A percentile compares a stretch with the other conserved stretches of the same genome.
Evolutionary conservation across 2,113 vertebrate genomes (phyloP).

Genomic region (Astur gentilis): DNA sequence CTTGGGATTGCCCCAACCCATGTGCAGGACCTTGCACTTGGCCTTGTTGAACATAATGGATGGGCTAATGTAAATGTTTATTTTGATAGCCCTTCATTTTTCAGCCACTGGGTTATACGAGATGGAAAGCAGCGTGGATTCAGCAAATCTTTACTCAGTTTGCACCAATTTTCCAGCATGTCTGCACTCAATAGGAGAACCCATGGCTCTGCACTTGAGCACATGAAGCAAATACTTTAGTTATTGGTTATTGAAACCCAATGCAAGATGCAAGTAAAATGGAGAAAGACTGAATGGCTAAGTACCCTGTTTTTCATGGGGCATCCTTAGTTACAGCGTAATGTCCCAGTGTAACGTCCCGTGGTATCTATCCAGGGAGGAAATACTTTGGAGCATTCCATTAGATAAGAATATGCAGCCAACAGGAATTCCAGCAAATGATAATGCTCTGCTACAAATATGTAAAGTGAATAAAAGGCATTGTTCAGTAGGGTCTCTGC

Average conservation of each 20-base stretch:
- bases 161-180: not conserved
- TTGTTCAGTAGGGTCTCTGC: not conserved
- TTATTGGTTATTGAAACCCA: not conserved
- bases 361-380: conserved; percentile 1
- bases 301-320: not conserved
- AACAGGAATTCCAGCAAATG: conserved; percentile 1
- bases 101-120: not conserved
- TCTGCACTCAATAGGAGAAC: not conserved
- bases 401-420: conserved; percentile 42
- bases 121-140: not conserved
- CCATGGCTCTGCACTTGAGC: not conserved
- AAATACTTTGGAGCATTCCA: conserved; percentile 31
- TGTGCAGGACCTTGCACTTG: too few species aligned
- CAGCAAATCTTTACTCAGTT: not conserved
- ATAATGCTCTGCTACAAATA: conserved; percentile 22
- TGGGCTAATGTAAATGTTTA: not conserved
- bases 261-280: not conserved
- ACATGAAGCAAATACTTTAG: not conserved
- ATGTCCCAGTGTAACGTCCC: not conserved
- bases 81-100: not conserved
- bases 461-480: not conserved
- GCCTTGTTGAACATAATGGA: not conserved
- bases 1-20: too few species aligned
- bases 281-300: not conserved
- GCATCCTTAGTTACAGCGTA: not conserved